phyloP scores from a whole-genome alignment of 2,797 vertebrate species.

The Hozukius guyotensis region DNA sequence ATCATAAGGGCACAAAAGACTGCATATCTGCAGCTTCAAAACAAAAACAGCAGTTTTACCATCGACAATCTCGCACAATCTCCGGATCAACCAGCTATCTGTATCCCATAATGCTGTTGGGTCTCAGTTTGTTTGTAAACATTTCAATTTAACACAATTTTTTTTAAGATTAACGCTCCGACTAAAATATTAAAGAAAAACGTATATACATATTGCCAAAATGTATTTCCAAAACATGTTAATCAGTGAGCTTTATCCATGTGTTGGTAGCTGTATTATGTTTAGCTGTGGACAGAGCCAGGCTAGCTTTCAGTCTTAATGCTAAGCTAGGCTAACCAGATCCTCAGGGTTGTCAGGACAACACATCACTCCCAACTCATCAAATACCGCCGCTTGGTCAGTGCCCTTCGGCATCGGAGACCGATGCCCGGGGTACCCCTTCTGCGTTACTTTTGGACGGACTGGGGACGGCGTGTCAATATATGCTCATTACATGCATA shows the following conservation, averaged over 20 bases:
- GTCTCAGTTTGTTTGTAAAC: background rate
- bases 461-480: too few species aligned
- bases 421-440: too few species aligned
- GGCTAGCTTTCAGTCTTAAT: too few species aligned
- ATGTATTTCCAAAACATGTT: background rate
- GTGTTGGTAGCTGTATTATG: background rate
- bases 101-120: background rate
- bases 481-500: too few species aligned
- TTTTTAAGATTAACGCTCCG: background rate
- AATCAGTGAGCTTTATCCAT: background rate
- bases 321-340: too few species aligned
- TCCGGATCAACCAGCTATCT: background rate
- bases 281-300: too few species aligned
- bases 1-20: background rate
- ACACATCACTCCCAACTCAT: too few species aligned
- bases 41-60: background rate
- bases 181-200: background rate
- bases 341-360: too few species aligned
- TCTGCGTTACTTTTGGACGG: too few species aligned
- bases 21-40: background rate
- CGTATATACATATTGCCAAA: background rate
- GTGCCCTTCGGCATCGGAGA: too few species aligned
- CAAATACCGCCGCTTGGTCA: too few species aligned
- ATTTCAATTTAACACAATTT: background rate
- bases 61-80: background rate